Percentiles rank a stretch among this genome's conserved stretches.
These are phyloP conservation scores for Pristionchus exspectatus DNA, from an alignment of 2,888 invertebrate genomes.

Conservation along the genomic window DNA sequence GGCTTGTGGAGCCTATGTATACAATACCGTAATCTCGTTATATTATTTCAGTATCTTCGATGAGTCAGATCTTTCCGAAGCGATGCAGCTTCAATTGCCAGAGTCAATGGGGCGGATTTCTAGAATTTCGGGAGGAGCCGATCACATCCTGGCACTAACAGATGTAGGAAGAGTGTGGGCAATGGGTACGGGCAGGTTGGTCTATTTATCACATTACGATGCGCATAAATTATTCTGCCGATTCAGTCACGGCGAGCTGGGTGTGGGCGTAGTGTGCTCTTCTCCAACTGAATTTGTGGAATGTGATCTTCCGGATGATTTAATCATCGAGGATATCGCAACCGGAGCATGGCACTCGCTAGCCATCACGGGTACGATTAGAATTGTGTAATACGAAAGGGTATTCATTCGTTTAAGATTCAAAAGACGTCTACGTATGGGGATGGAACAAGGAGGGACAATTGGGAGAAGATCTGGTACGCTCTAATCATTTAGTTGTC, in stretches of 20 bases:
- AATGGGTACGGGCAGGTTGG: constrained; percentile 37
- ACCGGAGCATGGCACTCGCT: constrained; percentile 26
- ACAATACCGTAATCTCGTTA: too few relatives aligned
- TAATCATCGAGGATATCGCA: constrained; percentile 38
- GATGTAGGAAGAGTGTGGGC: constrained; percentile 10
- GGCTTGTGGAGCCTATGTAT: too few relatives aligned
- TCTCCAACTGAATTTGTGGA: neutral
- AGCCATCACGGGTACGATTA: constrained; percentile 30
- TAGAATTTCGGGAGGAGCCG: neutral
- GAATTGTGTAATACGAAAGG: neutral
- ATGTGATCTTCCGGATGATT: constrained; percentile 40
- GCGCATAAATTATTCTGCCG: neutral
- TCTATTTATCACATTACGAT: neutral
- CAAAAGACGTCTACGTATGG: constrained; percentile 47
- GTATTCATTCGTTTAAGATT: neutral
- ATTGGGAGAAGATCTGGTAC: constrained; percentile 4
- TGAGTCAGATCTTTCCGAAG: neutral
- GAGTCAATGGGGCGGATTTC: neutral
- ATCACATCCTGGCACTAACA: constrained; percentile 29
- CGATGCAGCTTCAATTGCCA: constrained; percentile 23
- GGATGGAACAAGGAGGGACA: constrained; percentile 43
- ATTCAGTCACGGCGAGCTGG: constrained; percentile 34
- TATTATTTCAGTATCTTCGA: constrained; percentile 18
- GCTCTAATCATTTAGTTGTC: too few relatives aligned
- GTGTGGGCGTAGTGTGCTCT: neutral